Base-by-base conservation (phyloP, 2,113 vertebrate species). In the Platysteira castanea region DNA sequence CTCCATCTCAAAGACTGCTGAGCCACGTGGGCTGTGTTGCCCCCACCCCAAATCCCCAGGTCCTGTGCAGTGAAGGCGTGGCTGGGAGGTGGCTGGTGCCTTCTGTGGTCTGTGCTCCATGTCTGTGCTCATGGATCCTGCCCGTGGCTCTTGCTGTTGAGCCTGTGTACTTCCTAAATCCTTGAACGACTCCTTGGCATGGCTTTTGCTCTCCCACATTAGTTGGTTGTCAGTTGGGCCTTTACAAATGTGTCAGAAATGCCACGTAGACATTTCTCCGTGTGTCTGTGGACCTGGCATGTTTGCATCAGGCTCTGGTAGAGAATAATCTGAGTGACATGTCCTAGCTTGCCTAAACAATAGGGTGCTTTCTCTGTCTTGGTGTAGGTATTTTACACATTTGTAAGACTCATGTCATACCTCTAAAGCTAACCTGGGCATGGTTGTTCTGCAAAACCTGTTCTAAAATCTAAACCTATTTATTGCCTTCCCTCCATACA, bases 31-130 rank as follows among this genome's bases (percentile, higher is more conserved):
- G 49, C 11, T 19, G 11, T 6, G 41, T 4, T 47, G 50, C 17
- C 37, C 41, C 23, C 39, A 2, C 21, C 31, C n/a, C 6, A 1
- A 1, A 5, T 60, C 11, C 59, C 42, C 0, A 0, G 1, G 0
- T 17, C 0, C 0, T 1, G 39, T 15, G 1, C 4, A 39, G 10
- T 9, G 56, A 2, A 4, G 67, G 37, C 1, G 0, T 4, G 12
- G 60, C 42, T 26, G 20, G 47, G n/a, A 10, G 10, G 1, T 2
- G 78, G 12, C 83, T 37, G 15, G 20, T 14, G 42, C 1, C 57
- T 77, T 17, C 41, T 47, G 21, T 24, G 47, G 24, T 2, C 59
- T 61, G 19, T 74, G 7, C 15, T 68, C 42, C 7, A 0, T 2
- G 13, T 12, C 56, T 37, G 2, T 5, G 49, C 93, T 30, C 20